phyloP scores from a whole-genome alignment of 1,140 invertebrate genomes.

The Phymorhynchus buccinoides region DNA sequence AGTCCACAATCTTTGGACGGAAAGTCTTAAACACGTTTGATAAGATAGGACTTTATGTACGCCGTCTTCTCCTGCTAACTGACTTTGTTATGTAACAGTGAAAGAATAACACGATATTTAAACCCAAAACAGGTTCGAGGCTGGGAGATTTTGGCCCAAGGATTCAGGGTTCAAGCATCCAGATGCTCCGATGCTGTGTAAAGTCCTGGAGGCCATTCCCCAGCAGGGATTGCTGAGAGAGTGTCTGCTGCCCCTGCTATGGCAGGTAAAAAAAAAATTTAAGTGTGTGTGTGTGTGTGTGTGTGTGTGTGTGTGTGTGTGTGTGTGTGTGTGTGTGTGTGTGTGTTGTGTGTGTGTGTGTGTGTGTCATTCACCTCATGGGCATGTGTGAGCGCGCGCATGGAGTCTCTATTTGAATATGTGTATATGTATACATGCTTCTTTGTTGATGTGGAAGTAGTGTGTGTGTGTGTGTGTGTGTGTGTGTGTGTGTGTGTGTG shows the following conservation, averaged over 20 bases:
- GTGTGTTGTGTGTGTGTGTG: background rate
- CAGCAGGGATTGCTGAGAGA: slow-evolving; percentile 50
- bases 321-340: background rate
- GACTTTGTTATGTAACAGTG: too few species aligned
- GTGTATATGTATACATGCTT: too few species aligned
- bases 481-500: too few species aligned
- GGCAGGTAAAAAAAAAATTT: slow-evolving; percentile 46
- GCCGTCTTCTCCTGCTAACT: too few species aligned
- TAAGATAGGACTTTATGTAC: too few species aligned
- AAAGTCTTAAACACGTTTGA: too few species aligned
- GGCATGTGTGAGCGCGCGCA: background rate
- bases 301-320: background rate
- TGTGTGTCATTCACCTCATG: too few species aligned
- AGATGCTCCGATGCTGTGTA: slow-evolving; percentile 43
- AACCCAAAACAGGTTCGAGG: slow-evolving; percentile 50
- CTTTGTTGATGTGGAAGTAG: too few species aligned
- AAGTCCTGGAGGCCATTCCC: slow-evolving; percentile 49
- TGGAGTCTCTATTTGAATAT: too few species aligned
- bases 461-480: too few species aligned
- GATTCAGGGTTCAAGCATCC: slow-evolving; percentile 47
- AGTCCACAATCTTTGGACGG: too few species aligned
- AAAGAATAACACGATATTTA: too few species aligned
- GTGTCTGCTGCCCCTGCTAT: slow-evolving; percentile 50
- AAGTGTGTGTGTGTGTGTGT: background rate
- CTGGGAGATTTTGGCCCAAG: slow-evolving; percentile 51